Percentiles rank a stretch among this genome's conserved stretches.
phyloP scores from a whole-genome alignment of 23 tunicate genomes.

The Aplidium turbinatum region DNA sequence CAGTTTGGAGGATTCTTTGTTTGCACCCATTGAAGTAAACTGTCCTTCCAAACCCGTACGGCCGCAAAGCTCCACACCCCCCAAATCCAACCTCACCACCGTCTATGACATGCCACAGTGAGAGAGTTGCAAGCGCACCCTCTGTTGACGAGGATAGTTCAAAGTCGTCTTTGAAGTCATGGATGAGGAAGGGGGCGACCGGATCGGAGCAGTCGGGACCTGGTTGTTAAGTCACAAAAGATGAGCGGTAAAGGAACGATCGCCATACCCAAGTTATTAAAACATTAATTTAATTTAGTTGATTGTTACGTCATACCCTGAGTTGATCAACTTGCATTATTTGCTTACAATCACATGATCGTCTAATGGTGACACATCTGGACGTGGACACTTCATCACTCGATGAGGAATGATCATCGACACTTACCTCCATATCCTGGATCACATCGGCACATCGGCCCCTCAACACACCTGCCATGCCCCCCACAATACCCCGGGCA shows the following conservation, averaged over 20 bases:
- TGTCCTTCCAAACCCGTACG: slow-evolving; percentile 68
- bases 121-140: neutral
- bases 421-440: slow-evolving; percentile 56
- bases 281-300: neutral
- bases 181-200: slow-evolving; percentile 1
- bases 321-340: neutral
- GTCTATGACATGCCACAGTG: slow-evolving; percentile 41
- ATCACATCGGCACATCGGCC: slow-evolving; percentile 65
- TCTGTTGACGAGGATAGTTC: slow-evolving; percentile 10
- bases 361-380: no score
- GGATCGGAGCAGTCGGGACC: slow-evolving; percentile 35
- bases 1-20: slow-evolving; percentile 50
- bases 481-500: slow-evolving; percentile 80
- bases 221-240: no score
- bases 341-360: no score
- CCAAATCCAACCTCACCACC: slow-evolving; percentile 74
- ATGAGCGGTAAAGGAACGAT: no score
- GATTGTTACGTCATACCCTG: neutral
- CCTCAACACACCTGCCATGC: slow-evolving; percentile 61
- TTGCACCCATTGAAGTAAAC: slow-evolving; percentile 76
- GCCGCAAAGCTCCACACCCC: slow-evolving; percentile 78
- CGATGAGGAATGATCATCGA: no score
- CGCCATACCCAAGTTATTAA: no score
- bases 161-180: slow-evolving; percentile 65
- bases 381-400: no score